These are phyloP conservation scores for Lycaena phlaeas DNA, from an alignment of 2,888 invertebrate genomes.

Conservation along the genomic window DNA sequence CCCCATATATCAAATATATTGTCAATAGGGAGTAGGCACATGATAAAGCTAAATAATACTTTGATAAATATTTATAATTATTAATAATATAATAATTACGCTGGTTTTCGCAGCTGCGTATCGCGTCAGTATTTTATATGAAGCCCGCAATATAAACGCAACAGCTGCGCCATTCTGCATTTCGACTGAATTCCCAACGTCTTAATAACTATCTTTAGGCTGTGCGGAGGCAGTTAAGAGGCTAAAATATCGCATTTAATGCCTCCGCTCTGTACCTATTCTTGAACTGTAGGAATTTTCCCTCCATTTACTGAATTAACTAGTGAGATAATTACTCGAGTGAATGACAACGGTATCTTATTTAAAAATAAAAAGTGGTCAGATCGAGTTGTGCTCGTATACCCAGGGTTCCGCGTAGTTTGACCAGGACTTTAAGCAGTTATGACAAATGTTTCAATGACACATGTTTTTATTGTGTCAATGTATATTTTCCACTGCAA, in stretches of 20 bases:
- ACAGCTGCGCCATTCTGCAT: constrained; percentile 26
- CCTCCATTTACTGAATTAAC: too few relatives aligned
- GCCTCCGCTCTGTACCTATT: constrained; percentile 4
- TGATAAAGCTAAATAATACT: too few relatives aligned
- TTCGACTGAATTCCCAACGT: constrained; percentile 38
- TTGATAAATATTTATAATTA: too few relatives aligned
- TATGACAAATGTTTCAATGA: too few relatives aligned
- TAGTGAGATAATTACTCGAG: too few relatives aligned
- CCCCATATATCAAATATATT: background rate
- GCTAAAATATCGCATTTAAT: constrained; percentile 7
- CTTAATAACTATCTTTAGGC: constrained; percentile 33
- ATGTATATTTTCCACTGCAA: too few relatives aligned
- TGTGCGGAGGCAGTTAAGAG: constrained; percentile 7
- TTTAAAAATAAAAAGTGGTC: background rate
- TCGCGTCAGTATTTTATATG: constrained; percentile 16
- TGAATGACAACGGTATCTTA: background rate
- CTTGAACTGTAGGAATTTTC: constrained; percentile 3
- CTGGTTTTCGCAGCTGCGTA: constrained; percentile 14
- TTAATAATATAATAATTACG: too few relatives aligned
- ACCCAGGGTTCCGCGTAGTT: too few relatives aligned
- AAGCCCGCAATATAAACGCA: constrained; percentile 23
- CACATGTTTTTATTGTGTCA: too few relatives aligned
- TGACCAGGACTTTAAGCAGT: too few relatives aligned
- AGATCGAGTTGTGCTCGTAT: too few relatives aligned
- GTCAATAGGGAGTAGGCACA: too few relatives aligned